Conservation (phyloP, 2,113 vertebrate genomes). For the Deroptyus accipitrinus region DNA sequence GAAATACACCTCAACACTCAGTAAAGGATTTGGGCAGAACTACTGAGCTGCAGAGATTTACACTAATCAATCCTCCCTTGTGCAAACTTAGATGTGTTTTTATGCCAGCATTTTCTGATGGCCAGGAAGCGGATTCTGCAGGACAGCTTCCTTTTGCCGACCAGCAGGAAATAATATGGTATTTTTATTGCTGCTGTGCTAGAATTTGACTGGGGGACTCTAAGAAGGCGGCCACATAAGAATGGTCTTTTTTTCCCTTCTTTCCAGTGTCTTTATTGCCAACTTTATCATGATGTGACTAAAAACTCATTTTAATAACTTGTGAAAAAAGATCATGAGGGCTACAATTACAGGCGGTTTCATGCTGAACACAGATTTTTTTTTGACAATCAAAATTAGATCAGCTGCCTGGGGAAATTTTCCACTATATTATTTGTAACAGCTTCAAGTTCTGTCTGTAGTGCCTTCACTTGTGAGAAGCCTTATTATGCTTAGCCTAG, state of each 20-base stretch:
- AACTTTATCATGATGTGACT: background rate
- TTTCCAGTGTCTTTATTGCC: background rate
- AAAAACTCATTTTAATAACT: slow-evolving; percentile 15
- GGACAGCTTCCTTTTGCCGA: background rate
- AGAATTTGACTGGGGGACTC: background rate
- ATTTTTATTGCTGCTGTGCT: slow-evolving; percentile 17
- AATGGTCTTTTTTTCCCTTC: background rate
- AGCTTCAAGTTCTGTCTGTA: slow-evolving; percentile 15
- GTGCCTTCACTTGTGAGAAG: background rate
- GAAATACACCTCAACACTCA: background rate
- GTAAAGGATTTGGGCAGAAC: slow-evolving; percentile 12
- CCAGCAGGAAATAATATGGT: slow-evolving; percentile 52
- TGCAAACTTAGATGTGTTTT: background rate
- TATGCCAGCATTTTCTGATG: background rate
- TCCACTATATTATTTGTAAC: slow-evolving; percentile 3
- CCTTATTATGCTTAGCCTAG: background rate
- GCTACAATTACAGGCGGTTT: background rate
- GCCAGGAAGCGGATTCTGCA: slow-evolving; percentile 43
- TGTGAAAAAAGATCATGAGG: background rate
- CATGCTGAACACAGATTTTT: background rate
- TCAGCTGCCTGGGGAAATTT: slow-evolving; percentile 23
- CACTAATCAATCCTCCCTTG: background rate
- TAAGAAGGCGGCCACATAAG: background rate
- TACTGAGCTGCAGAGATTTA: background rate
- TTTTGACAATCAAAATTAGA: slow-evolving; percentile 39